Base-by-base conservation (phyloP, 2,888 invertebrate genomes). In the Chloroclystis v-ata region DNA sequence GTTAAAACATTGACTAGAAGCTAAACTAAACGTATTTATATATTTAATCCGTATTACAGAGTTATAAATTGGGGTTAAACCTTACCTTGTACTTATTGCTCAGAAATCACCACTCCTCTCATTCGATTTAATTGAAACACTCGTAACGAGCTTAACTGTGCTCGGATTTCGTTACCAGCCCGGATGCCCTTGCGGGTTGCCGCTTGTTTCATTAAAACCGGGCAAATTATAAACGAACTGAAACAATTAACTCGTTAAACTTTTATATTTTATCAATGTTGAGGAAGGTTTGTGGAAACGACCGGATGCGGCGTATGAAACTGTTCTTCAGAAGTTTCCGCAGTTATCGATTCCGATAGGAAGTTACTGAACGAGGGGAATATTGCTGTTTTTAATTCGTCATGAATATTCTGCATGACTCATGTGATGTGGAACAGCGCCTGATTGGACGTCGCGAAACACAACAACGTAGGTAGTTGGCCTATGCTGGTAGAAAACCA, bases 91-190 rank as follows among this genome's bases (percentile, higher is more conserved):
- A 50, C 37, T 54, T 29, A 47, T 48, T 47, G 43, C 28, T 32
- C 51, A 56, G 55, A 60, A 72, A 65, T 68, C 59, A 54, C 62
- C 53, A 46, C 53, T 55, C 60, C 54, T 56, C 61, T 65, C 59
- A 59, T 67, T 67, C 54, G 57, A 66, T 62, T 67, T 70, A 74
- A 76, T 72, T 72, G 65, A 69, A 73, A 69, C 70, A 63, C 60
- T 65, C 60, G 57, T 64, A 62, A 60, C 59, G 54, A 67, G 63
- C 67, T 68, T 67, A 63, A 65, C 63, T 53, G 49, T 61, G 65
- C 65, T 66, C 64, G 65, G 64, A 56, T 69, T 65, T 65, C 43
- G 58, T 61, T 60, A 58, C 56, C 58, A 61, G 47, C 50, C 53
- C 55, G 62, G 52, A 56, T 61, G 64, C 53, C 53, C 59, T 56